Percentiles rank a stretch among this genome's conserved stretches.
phyloP scores from a whole-genome alignment of 2,797 vertebrate genomes.

The Bovichtus variegatus region DNA sequence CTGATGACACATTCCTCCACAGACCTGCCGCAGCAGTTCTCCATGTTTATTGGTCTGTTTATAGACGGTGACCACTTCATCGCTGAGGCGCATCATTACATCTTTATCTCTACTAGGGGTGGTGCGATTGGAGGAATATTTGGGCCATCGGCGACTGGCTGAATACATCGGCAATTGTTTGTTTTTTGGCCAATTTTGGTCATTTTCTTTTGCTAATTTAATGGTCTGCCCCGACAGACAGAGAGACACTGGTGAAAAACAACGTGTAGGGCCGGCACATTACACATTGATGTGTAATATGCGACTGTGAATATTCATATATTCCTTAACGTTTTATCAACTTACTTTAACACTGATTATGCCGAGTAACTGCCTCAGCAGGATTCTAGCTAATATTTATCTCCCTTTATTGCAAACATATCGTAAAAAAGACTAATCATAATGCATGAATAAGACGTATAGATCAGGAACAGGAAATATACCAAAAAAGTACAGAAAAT shows the following conservation, averaged over 20 bases:
- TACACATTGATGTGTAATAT: not conserved
- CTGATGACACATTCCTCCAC: constrained; percentile 75
- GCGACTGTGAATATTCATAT: not conserved
- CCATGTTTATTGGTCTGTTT: constrained; percentile 48
- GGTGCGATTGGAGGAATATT: no score
- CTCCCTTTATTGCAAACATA: not conserved
- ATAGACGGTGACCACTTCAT: constrained; percentile 45
- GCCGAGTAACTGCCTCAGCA: not conserved
- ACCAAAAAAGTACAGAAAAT: not conserved
- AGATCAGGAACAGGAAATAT: not conserved
- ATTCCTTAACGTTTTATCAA: constrained; percentile 18
- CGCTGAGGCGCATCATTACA: constrained; percentile 28
- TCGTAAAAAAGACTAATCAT: not conserved
- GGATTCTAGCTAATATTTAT: not conserved
- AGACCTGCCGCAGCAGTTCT: constrained; percentile 59
- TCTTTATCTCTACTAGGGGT: not conserved
- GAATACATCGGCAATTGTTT: no score
- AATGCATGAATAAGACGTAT: not conserved
- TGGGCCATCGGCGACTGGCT: no score
- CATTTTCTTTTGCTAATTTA: no score
- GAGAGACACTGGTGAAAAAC: no score
- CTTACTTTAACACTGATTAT: not conserved
- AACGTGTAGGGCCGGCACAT: no score
- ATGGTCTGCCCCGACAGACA: no score
- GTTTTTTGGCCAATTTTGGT: no score